phyloP scores from a whole-genome alignment of 1,140 invertebrate genomes.

The Artemia franciscana region DNA sequence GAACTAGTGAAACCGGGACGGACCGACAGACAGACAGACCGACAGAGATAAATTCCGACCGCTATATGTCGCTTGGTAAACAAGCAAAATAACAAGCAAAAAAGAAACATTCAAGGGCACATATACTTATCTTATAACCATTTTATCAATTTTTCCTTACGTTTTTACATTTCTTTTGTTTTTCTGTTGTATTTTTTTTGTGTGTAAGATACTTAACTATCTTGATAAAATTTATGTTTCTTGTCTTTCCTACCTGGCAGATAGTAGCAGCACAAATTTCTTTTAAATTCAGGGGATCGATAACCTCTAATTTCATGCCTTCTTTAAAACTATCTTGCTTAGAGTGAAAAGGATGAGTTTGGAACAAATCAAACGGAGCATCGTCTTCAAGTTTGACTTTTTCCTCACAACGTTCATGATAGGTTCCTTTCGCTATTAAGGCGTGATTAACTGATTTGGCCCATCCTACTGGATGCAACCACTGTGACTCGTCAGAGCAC shows the following conservation, averaged over 20 bases:
- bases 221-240: background rate
- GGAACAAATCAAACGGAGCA: constrained; percentile 46
- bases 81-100: too few relatives aligned
- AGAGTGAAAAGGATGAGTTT: constrained; percentile 18
- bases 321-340: constrained; percentile 35
- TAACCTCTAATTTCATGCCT: constrained; percentile 89
- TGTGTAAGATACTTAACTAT: background rate
- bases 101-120: too few relatives aligned
- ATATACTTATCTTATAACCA: background rate
- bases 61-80: too few relatives aligned
- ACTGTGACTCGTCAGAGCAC: constrained; percentile 81
- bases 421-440: constrained; percentile 51
- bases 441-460: constrained; percentile 54
- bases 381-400: constrained; percentile 36
- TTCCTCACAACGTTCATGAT: constrained; percentile 35
- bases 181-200: background rate
- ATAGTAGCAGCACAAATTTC: constrained; percentile 85
- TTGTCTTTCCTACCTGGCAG: constrained; percentile 54
- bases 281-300: constrained; percentile 81
- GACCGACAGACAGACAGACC: too few relatives aligned
- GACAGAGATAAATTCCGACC: too few relatives aligned
- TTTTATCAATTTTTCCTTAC: constrained; percentile 1
- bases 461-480: constrained; percentile 90
- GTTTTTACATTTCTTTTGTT: background rate
- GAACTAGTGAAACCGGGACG: too few relatives aligned